phyloP scores from a whole-genome alignment of 2,797 vertebrate species.

The Mormyrus hasselquistii region DNA sequence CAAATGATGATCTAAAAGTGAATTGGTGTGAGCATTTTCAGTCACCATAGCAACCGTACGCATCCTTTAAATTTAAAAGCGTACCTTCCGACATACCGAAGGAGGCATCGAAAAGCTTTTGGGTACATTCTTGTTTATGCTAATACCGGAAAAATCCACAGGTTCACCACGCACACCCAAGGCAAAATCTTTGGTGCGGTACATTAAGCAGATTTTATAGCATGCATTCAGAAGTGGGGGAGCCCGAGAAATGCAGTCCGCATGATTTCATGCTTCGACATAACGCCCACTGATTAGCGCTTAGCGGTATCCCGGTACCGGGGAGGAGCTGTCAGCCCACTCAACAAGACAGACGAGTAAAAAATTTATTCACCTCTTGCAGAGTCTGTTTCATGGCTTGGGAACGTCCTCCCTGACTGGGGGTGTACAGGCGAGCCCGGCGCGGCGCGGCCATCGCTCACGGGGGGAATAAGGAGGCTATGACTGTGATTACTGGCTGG shows the following conservation, averaged over 20 bases:
- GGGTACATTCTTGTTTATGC: background rate
- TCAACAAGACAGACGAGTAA: background rate
- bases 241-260: background rate
- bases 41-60: background rate
- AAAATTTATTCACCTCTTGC: conserved; percentile 41
- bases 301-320: background rate
- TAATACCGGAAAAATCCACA: background rate
- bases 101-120: background rate
- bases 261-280: background rate
- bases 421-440: conserved; percentile 23
- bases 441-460: conserved; percentile 9
- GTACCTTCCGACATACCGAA: background rate
- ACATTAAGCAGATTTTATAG: background rate
- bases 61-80: background rate
- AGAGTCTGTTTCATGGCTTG: conserved; percentile 34
- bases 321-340: background rate
- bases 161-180: background rate
- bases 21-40: background rate
- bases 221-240: background rate
- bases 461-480: conserved; percentile 6
- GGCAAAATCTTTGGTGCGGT: background rate
- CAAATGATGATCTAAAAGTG: background rate
- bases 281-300: background rate
- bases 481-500: background rate
- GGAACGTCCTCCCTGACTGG: conserved; percentile 35